Evolutionary conservation across 1,140 invertebrate genomes (phyloP).

Genomic region (Drosophila nigromelanica): DNA sequence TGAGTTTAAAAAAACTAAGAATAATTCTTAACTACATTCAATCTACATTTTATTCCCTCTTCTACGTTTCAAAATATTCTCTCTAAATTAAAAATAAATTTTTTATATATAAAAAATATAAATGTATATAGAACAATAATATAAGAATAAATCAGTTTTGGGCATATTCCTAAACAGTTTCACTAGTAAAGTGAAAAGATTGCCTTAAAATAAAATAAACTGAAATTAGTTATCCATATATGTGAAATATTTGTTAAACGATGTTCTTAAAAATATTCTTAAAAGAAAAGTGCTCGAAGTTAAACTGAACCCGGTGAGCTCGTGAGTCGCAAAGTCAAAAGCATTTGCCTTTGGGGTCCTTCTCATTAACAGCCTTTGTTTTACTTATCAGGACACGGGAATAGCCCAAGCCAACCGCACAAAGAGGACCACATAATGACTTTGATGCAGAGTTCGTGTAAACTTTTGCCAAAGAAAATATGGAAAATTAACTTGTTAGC

Average conservation of each 20-base stretch:
- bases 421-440: constrained; percentile 45
- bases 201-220: too few relatives aligned
- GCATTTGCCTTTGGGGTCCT: not conserved
- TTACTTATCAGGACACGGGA: constrained; percentile 4
- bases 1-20: too few relatives aligned
- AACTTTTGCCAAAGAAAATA: constrained; percentile 77
- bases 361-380: not conserved
- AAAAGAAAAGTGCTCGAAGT: not conserved
- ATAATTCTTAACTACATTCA: too few relatives aligned
- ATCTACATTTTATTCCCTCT: too few relatives aligned
- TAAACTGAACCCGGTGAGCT: not conserved
- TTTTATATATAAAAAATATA: too few relatives aligned
- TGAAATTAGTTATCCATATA: not conserved
- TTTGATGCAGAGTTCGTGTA: constrained; percentile 44
- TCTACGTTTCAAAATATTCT: too few relatives aligned
- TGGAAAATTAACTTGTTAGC: constrained; percentile 81
- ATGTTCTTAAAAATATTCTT: not conserved
- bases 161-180: too few relatives aligned
- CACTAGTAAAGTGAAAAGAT: too few relatives aligned
- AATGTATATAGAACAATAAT: too few relatives aligned
- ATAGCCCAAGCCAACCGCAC: constrained; percentile 23
- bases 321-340: not conserved
- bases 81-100: too few relatives aligned
- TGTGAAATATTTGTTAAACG: not conserved
- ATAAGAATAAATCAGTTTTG: too few relatives aligned